Base-by-base conservation (phyloP, 64 coral and sea anemone species). In the Montipora efflorescens region DNA sequence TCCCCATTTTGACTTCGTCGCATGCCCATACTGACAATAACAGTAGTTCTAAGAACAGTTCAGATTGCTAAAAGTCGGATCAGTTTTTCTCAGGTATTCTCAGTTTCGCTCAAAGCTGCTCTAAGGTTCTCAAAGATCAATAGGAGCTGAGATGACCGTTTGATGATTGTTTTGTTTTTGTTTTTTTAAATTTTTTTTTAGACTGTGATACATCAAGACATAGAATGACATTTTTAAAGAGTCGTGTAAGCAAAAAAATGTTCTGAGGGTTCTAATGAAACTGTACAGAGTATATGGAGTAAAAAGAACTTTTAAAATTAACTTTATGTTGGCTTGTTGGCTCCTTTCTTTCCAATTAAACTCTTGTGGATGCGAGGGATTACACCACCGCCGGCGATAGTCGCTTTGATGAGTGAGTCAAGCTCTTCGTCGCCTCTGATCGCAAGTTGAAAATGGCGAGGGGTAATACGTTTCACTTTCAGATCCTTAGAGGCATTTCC, bases 301-400 rank as follows among this genome's bases (percentile, higher is more conserved):
- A 89, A 89, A 88, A 88, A 75, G 68, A 75, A 59, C 51, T 68
- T 75, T 74, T 51, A 21, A 84, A 98, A 83, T 75, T 64, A 89
- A 82, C 88, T 90, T 95, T 95, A 98, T 91, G 95, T 95, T 74
- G 97, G 97, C 74, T 98, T 98, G 76, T 95, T 95, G 48, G 97
- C 94, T 91, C 94, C 97, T 68, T 98, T 98, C 94, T 96, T 98
- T 81, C 97, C 97, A 87, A 98, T 98, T 95, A 98, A 98, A 96
- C 97, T 98, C 94, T 98, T 98, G 79, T 98, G 97, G 77, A 98
- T 98, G 51, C 96, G 97, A 61, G 97, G 97, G 62, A 98, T 98
- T 45, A 98, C 97, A 96, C 98, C 98, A 59, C 98, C 98, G 86
- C 98, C 98, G 80, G 98, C 98, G 89, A 99, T 99, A 8, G 98